Base-by-base conservation (phyloP, 1,140 invertebrate genomes). In the Triops longicaudatus region DNA sequence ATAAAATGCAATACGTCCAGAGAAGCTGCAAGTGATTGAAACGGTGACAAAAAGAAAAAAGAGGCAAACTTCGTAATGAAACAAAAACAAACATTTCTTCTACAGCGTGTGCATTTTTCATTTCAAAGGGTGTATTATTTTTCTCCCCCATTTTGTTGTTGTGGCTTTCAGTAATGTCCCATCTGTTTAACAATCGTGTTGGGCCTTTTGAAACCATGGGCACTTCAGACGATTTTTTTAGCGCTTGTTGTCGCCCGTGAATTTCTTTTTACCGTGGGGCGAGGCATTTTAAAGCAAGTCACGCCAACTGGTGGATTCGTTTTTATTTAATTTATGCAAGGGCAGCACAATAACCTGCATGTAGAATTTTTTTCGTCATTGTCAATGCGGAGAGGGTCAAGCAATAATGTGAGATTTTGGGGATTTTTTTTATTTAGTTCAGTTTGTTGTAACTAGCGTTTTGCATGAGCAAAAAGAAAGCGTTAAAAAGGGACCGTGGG, bases 1-100 rank as follows among this genome's bases (percentile, higher is more conserved):
- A 12, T 22, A 63, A 63, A 63, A 63, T 63, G 50, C 50, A 63
- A 63, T 63, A 63, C 50, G 50, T 63, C 50, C 50, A 63, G 50
- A 63, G 50, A 63, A 63, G 50, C 50, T 63, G 14, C 50, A 63
- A 17, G 50, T 63, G 50, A 63, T 63, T 63, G 50, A 63, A 37
- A 63, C 14, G 50, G n/a, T 63, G 50, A 63, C 50, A 22, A 17
- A 17, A 63, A 17, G 22, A 63, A 3, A 22, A 63, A 63, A 63
- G 17, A 63, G 17, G 22, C 31, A 37, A 37, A 37, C n/a, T n/a
- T 63, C 22, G 17, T 63, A 17, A 63, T 22, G 50, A 63, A 63
- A 63, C 31, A 37, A 37, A 63, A 22, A 63, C 14, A 63, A 63
- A 63, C 50, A 63, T 63, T 63, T 63, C 14, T 63, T 63, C 17